These are phyloP conservation scores for Caenorhabditis imperialis DNA, from an alignment of 2,888 invertebrate genomes.

Conservation along the genomic window DNA sequence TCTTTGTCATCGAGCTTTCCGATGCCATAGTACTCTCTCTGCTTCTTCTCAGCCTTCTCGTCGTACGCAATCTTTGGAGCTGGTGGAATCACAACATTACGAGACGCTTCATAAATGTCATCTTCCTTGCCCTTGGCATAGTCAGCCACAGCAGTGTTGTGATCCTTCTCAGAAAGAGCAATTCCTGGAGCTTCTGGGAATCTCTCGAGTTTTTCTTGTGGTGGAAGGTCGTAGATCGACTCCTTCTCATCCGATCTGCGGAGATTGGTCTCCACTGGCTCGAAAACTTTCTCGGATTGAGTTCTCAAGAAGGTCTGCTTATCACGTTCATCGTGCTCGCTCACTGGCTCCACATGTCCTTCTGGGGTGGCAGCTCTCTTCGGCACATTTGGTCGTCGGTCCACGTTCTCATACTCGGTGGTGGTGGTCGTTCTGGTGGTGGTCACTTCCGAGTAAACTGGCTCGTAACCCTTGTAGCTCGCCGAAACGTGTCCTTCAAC, in stretches of 20 bases:
- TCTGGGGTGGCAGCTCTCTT: slow-evolving; percentile 52
- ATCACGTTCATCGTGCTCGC: slow-evolving; percentile 30
- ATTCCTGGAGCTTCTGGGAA: slow-evolving; percentile 32
- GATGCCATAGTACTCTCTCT: neutral
- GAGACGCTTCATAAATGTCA: slow-evolving; percentile 34
- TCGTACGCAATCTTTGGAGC: slow-evolving; percentile 29
- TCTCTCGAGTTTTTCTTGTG: slow-evolving; percentile 44
- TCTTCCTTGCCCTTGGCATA: slow-evolving; percentile 36
- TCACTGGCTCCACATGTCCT: slow-evolving; percentile 38
- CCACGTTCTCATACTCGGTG: slow-evolving; percentile 54
- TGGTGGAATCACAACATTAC: slow-evolving; percentile 10
- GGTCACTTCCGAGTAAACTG: slow-evolving; percentile 55
- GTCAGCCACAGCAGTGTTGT: slow-evolving; percentile 2
- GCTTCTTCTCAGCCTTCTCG: slow-evolving; percentile 11
- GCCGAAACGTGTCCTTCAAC: slow-evolving; percentile 50
- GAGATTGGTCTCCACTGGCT: slow-evolving; percentile 38
- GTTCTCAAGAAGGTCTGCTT: slow-evolving; percentile 57
- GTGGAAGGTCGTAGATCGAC: slow-evolving; percentile 63
- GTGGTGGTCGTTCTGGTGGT: slow-evolving; percentile 57
- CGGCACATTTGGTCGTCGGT: slow-evolving; percentile 47
- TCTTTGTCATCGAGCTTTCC: slow-evolving; percentile 9
- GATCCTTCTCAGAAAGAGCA: slow-evolving; percentile 25
- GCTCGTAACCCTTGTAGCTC: slow-evolving; percentile 54
- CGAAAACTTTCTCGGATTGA: slow-evolving; percentile 60
- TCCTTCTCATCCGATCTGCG: slow-evolving; percentile 62